Evolutionary conservation across 2,113 vertebrate genomes (phyloP), one percentile per base, ranked within the genome.

Genomic region (Cyprinodon variegatus): DNA sequence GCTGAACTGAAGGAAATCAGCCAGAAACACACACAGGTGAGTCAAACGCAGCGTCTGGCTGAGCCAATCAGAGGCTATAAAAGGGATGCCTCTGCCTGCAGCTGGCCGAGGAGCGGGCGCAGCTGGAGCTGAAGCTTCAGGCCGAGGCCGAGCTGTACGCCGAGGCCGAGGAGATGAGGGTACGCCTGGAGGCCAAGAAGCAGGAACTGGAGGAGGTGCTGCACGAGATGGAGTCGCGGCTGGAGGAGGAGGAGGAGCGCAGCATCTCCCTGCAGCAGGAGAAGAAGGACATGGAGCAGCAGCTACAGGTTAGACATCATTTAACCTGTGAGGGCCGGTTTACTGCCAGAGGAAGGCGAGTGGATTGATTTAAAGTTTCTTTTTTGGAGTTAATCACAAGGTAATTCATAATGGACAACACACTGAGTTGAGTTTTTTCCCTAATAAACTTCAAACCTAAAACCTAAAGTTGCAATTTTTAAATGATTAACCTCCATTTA

Each of bases 171-270:
- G 97, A 99, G 92, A 96, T 96, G 90, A 91, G 96, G 67, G 95
- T 97, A 20, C 95, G 96, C 0, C 90, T 98, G 86, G 96, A 96
- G 36, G 94, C 96, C 69, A 98, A 97, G 93, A 97, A 96, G 89
- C 96, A 96, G 91, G 97, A 98, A 92, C 91, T 99, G 88, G 97
- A 99, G 87, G 97, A 99, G 89, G 95, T 98, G 79, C 93, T 99
- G 68, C 96, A 96, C 0, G 97, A 99, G 90, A 97, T 98, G 97
- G 97, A 99, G 90, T 90, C 94, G 38, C 95, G 97, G 40, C 92
- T 98, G 77, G 97, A 99, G 90, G 97, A 98, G 83, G 97, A 99
- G 72, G 97, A 99, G 63, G 97, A 98, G 9, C 93, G 94, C 1
- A 87, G 94, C 83, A 93, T 94, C 70, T 77, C 92, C 50, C 72